Evolutionary conservation across 1,140 invertebrate genomes (phyloP), one percentile per base, ranked within the genome.

Genomic region (Ostrea edulis): DNA sequence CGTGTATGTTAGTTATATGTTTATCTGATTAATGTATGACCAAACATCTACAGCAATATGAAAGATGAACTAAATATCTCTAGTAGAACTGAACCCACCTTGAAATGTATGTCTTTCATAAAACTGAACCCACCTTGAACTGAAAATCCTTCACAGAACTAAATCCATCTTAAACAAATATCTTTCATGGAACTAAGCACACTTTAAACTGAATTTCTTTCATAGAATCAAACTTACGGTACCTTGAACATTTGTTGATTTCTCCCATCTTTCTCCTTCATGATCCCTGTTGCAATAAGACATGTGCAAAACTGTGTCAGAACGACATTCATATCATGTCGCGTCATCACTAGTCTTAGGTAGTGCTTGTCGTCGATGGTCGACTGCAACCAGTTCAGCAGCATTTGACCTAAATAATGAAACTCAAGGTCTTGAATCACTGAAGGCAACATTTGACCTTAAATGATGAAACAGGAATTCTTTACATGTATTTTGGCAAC

Each of bases 321-420:
- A 86, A 98, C 94, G 77, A 96, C 96, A 92, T 96, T 97, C 82
- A 98, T 94, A 92, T 98, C 97, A 92, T 97, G 96, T 85, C 96
- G 95, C 58, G 96, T 96, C 58, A 97, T 94, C 82, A 96, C 89
- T 58, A 95, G 94, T 90, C 96, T 96, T 25, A 97, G 93, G 92
- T 97, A 96, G 92, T 96, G 96, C 7, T 90, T 86, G 89, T 96
- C 96, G 83, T 97, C 95, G 88, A 97, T 96, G n/a, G 97, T 96
- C 20, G 97, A 97, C 85, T 97, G 95, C 89, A 98, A 96, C 97
- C 98, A 98, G 93, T 98, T 97, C 82, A 98, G 95, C 90, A 99
- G 96, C 97, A 98, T 98, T 95, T 98, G 97, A 93, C 98, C 98
- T 98, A 95, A 86, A 88, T 88, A 84, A 58, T 53, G 53, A 77